phyloP scores from a whole-genome alignment of 2,113 vertebrate species.

The Ageneiosus marmoratus region DNA sequence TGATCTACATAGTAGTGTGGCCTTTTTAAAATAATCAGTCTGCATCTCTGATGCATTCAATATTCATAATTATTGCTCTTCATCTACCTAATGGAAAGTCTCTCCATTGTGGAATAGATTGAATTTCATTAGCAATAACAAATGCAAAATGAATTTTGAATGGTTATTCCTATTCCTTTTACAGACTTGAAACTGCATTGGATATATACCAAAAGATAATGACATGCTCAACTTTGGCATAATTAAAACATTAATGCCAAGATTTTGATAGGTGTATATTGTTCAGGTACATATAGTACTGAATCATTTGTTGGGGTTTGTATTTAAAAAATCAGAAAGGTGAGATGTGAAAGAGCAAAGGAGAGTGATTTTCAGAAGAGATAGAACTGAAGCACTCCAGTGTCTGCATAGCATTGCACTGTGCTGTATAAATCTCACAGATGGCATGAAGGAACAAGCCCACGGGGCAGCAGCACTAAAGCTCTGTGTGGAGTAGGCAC shows the following conservation, averaged over 20 bases:
- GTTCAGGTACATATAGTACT: neutral
- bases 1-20: slow-evolving; percentile 1
- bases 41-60: slow-evolving; percentile 40
- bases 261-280: neutral
- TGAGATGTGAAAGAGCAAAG: neutral
- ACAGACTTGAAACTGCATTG: neutral
- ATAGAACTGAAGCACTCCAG: slow-evolving; percentile 10
- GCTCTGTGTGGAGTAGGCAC: slow-evolving; percentile 5
- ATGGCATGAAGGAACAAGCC: slow-evolving; percentile 48
- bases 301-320: neutral
- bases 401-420: slow-evolving; percentile 37
- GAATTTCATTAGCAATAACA: slow-evolving; percentile 29
- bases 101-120: slow-evolving; percentile 20
- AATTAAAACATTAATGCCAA: neutral
- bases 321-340: neutral
- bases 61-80: slow-evolving; percentile 28
- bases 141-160: slow-evolving; percentile 5
- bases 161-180: slow-evolving; percentile 9
- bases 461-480: slow-evolving; percentile 28
- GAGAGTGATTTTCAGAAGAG: slow-evolving; percentile 10
- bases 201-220: slow-evolving; percentile 15
- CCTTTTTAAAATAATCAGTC: slow-evolving; percentile 41
- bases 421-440: slow-evolving; percentile 47
- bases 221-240: slow-evolving; percentile 6
- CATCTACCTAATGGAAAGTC: slow-evolving; percentile 25